These are phyloP conservation scores for Oryctolagus cuniculus DNA, from an alignment of 2,113 vertebrate species.

Conservation along the genomic window DNA sequence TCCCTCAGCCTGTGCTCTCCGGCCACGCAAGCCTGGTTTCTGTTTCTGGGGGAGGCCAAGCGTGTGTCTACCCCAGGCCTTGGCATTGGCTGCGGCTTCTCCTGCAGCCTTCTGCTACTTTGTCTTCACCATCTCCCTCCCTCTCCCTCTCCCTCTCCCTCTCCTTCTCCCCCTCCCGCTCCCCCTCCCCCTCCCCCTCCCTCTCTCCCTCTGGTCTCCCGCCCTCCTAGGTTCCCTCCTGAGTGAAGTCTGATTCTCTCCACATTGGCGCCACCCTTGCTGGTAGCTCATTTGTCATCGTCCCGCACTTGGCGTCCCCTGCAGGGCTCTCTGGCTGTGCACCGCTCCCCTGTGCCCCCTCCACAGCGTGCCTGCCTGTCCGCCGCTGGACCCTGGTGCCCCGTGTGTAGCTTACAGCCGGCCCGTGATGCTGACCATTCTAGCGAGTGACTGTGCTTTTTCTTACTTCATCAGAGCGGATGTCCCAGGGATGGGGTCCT, in stretches of 20 bases:
- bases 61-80: not conserved
- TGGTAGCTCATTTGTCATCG: rapidly evolving
- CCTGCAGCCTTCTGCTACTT: not conserved
- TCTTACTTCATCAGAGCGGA: not conserved
- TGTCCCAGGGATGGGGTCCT: no score
- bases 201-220: no score
- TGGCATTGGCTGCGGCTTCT: not conserved
- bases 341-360: not conserved
- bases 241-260: no score
- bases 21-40: not conserved
- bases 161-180: no score
- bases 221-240: not conserved
- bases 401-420: rapidly evolving
- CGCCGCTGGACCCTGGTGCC: no score
- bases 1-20: rapidly evolving
- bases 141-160: no score
- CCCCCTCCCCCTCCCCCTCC: no score
- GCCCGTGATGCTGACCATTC: rapidly evolving
- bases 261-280: no score
- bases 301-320: not conserved
- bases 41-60: not conserved
- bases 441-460: not conserved
- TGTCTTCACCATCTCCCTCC: no score
- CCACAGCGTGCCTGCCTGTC: no score
- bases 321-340: rapidly evolving